These are phyloP conservation scores for Cryptoprocta ferox DNA, from an alignment of 2,797 vertebrate genomes.

Conservation along the genomic window DNA sequence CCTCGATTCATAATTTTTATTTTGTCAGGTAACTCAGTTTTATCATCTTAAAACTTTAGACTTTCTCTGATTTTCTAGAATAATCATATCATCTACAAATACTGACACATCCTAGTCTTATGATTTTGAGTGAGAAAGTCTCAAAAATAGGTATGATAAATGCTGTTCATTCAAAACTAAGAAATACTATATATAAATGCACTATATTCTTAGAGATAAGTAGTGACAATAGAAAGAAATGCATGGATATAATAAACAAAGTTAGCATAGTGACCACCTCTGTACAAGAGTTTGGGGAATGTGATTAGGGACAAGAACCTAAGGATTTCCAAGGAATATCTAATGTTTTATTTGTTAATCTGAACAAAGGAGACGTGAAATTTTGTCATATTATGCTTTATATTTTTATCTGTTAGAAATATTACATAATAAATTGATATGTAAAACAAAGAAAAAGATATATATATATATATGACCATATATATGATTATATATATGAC, in stretches of 20 bases:
- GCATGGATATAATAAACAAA: background rate
- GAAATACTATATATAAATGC: background rate
- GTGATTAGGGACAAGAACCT: background rate
- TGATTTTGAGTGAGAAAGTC: background rate
- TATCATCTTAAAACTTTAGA: background rate
- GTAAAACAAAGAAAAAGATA: background rate
- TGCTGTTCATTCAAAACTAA: slow-evolving; percentile 15
- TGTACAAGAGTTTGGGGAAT: background rate
- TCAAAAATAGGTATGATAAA: background rate
- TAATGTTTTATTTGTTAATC: slow-evolving; percentile 45
- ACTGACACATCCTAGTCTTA: background rate
- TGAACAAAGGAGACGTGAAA: background rate
- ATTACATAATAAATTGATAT: background rate
- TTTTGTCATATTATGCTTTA: background rate
- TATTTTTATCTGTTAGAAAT: background rate
- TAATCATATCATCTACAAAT: background rate
- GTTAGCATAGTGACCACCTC: background rate
- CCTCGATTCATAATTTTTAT: background rate
- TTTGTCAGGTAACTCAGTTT: background rate
- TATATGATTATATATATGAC: too few relatives aligned
- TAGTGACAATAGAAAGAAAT: slow-evolving; percentile 15
- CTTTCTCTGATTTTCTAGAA: background rate
- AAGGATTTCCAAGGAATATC: background rate
- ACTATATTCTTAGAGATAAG: background rate
- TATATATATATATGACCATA: too few relatives aligned